phyloP scores from a whole-genome alignment of 92 coral and sea anemone species.

The Epizoanthus fatuus region DNA sequence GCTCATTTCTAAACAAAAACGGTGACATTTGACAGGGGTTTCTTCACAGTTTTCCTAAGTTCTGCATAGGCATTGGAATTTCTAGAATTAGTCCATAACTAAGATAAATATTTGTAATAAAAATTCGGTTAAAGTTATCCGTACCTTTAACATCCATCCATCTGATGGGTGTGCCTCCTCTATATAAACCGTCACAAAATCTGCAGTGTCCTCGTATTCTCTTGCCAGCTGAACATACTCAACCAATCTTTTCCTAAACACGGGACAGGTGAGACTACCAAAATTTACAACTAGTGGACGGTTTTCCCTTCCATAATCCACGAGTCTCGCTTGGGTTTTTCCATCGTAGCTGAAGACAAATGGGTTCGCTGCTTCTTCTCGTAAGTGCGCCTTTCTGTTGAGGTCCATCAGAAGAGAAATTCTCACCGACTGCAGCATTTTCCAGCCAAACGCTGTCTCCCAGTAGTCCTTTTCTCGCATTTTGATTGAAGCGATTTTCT shows the following conservation, averaged over 20 bases:
- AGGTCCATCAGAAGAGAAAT: conserved; percentile 38
- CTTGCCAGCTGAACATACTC: neutral
- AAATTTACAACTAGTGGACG: conserved; percentile 2
- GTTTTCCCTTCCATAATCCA: conserved; percentile 2
- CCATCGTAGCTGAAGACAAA: conserved; percentile 41
- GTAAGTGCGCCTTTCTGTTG: neutral
- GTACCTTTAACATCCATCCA: conserved; percentile 1
- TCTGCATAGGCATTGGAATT: too few relatives aligned
- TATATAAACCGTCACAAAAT: neutral
- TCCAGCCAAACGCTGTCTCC: conserved; percentile 54
- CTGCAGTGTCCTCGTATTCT: neutral
- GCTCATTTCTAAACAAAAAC: too few relatives aligned
- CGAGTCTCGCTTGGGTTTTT: conserved; percentile 22
- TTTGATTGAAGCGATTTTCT: neutral
- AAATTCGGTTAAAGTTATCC: neutral
- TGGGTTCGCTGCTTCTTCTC: conserved; percentile 25
- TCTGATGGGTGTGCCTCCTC: conserved; percentile 4
- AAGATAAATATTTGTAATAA: neutral
- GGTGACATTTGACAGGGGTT: too few relatives aligned
- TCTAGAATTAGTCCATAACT: too few relatives aligned
- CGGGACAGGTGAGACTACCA: conserved; percentile 4
- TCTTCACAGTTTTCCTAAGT: too few relatives aligned
- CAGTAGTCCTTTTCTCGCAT: conserved; percentile 16
- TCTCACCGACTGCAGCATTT: conserved; percentile 47
- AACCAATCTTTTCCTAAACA: neutral